phyloP scores from a whole-genome alignment of 2,888 invertebrate species.

The Elysia crispata region DNA sequence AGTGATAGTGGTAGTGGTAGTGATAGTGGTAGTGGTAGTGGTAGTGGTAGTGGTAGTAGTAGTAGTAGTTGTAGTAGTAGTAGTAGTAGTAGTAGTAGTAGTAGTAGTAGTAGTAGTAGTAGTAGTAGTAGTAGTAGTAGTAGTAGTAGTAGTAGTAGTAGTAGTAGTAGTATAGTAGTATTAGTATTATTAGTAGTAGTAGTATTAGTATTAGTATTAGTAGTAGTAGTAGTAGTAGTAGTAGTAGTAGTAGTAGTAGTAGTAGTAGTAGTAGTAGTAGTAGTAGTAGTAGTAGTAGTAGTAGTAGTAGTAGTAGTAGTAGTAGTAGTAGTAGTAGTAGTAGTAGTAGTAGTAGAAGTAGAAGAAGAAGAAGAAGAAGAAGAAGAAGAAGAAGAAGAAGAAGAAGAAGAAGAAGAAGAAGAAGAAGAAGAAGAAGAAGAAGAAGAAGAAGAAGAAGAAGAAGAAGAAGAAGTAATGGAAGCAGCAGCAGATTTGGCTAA shows the following conservation, averaged over 20 bases:
- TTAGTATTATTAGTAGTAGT: background rate
- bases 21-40: background rate
- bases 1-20: background rate
- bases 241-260: background rate
- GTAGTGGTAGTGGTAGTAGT: background rate
- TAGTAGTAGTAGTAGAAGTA: background rate
- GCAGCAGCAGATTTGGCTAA: no score
- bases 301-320: background rate
- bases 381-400: background rate
- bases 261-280: background rate
- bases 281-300: background rate
- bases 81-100: slow-evolving; percentile 1
- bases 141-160: background rate
- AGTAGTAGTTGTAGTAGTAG: background rate
- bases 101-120: slow-evolving; percentile 10
- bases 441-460: background rate
- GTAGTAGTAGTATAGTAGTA: background rate
- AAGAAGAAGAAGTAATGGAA: background rate
- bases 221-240: background rate
- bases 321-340: background rate
- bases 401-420: no score
- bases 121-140: background rate
- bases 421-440: no score
- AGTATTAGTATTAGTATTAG: background rate
- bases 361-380: no score